A percentile compares a stretch with the other conserved stretches of the same genome.
These are phyloP conservation scores for Zootermopsis nevadensis DNA, from an alignment of 2,888 invertebrate genomes.

Conservation along the genomic window DNA sequence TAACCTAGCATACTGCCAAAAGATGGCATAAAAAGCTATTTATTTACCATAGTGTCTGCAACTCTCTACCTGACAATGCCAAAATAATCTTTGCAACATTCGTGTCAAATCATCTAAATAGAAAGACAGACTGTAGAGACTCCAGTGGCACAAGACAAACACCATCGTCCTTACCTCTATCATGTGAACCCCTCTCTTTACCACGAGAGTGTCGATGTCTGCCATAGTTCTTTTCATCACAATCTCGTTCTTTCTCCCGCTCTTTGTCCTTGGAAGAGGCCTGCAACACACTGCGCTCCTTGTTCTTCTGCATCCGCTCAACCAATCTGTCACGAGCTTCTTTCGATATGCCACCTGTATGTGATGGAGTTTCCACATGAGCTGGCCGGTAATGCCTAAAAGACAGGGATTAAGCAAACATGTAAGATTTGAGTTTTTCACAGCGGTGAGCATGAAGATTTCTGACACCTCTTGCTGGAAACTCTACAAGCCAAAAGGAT, in stretches of 20 bases:
- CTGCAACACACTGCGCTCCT: slow-evolving; percentile 78
- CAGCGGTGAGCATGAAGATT: too few relatives aligned
- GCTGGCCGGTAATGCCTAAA: slow-evolving; percentile 79
- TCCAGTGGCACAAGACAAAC: background rate
- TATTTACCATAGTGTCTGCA: too few relatives aligned
- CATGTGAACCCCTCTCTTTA: slow-evolving; percentile 57
- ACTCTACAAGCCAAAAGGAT: too few relatives aligned
- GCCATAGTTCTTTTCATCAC: slow-evolving; percentile 62
- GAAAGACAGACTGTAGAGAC: too few relatives aligned
- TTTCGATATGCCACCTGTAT: slow-evolving; percentile 91
- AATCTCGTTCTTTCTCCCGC: slow-evolving; percentile 60
- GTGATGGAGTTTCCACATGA: slow-evolving; percentile 91
- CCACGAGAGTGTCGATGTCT: slow-evolving; percentile 59
- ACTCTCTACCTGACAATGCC: too few relatives aligned
- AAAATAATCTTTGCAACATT: too few relatives aligned
- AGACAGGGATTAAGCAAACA: slow-evolving; percentile 36
- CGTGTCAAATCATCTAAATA: too few relatives aligned
- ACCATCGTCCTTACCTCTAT: slow-evolving; percentile 43
- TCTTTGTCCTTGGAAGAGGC: slow-evolving; percentile 70
- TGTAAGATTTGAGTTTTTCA: too few relatives aligned
- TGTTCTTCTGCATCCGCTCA: slow-evolving; percentile 71
- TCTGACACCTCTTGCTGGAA: too few relatives aligned
- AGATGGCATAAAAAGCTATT: too few relatives aligned
- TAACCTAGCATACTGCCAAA: too few relatives aligned
- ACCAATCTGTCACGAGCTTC: slow-evolving; percentile 79